Conservation (phyloP, 2,797 vertebrate species). For the Hephaestus fuliginosus region DNA sequence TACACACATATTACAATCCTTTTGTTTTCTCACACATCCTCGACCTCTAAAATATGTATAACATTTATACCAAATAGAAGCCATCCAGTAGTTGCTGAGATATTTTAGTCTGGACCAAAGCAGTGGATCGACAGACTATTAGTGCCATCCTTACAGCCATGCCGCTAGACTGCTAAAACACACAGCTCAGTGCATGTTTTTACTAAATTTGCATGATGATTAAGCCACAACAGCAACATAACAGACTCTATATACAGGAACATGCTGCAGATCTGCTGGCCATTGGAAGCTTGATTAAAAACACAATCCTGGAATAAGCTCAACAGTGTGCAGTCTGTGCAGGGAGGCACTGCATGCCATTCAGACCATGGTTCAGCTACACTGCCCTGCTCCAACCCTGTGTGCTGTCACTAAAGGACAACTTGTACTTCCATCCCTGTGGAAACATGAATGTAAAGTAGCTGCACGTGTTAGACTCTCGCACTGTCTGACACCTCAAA, state of each 20-base stretch:
- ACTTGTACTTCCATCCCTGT: slow-evolving; percentile 37
- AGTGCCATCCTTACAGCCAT: background rate
- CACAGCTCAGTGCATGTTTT: background rate
- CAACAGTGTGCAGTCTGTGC: slow-evolving; percentile 9
- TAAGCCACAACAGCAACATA: background rate
- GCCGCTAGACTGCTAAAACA: background rate
- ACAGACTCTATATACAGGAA: slow-evolving; percentile 1
- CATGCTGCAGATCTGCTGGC: background rate
- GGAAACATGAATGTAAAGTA: slow-evolving; percentile 57
- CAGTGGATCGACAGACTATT: background rate
- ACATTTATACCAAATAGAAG: too few relatives aligned
- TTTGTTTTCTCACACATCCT: background rate
- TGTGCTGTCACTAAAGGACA: slow-evolving; percentile 25
- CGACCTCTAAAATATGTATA: background rate
- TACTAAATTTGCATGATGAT: background rate
- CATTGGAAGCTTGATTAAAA: background rate
- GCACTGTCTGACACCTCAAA: slow-evolving; percentile 49
- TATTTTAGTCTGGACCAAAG: slow-evolving; percentile 24
- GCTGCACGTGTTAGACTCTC: slow-evolving; percentile 40
- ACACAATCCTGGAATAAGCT: background rate
- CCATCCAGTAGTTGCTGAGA: slow-evolving; percentile 25
- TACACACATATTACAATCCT: background rate
- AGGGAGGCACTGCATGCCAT: slow-evolving; percentile 19
- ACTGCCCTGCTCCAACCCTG: slow-evolving; percentile 12
- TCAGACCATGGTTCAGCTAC: slow-evolving; percentile 16